phyloP scores from a whole-genome alignment of 2,888 invertebrate genomes.

The Pristionchus japonicus region DNA sequence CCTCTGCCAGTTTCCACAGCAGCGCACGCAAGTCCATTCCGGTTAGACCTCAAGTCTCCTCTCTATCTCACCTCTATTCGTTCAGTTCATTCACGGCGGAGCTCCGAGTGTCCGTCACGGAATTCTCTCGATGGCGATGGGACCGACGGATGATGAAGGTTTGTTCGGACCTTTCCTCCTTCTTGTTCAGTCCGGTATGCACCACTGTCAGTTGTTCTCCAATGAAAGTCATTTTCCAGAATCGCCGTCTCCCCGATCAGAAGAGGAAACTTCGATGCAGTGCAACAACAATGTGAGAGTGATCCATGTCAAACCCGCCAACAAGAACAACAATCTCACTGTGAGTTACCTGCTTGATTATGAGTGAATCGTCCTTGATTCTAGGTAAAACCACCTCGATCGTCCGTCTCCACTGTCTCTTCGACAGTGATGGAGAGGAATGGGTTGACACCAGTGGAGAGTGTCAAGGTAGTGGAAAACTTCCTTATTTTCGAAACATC shows the following conservation, averaged over 20 bases:
- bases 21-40: constrained; percentile 32
- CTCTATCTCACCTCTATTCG: neutral
- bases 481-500: no score
- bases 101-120: constrained; percentile 39
- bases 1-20: neutral
- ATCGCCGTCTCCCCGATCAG: neutral
- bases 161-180: neutral
- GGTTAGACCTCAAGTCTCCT: neutral
- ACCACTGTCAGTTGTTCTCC: no score
- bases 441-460: constrained; percentile 39
- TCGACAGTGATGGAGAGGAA: neutral
- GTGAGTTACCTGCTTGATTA: neutral
- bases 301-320: constrained; percentile 53
- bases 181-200: no score
- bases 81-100: constrained; percentile 46
- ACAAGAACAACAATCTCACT: constrained; percentile 47
- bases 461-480: neutral
- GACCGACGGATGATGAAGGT: constrained; percentile 31
- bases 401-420: constrained; percentile 5
- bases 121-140: constrained; percentile 36
- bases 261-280: neutral
- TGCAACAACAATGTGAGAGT: constrained; percentile 38
- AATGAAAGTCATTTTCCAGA: neutral
- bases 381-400: neutral
- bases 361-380: neutral